phyloP scores from a whole-genome alignment of 2,797 vertebrate species.

The Hipposideros larvatus region DNA sequence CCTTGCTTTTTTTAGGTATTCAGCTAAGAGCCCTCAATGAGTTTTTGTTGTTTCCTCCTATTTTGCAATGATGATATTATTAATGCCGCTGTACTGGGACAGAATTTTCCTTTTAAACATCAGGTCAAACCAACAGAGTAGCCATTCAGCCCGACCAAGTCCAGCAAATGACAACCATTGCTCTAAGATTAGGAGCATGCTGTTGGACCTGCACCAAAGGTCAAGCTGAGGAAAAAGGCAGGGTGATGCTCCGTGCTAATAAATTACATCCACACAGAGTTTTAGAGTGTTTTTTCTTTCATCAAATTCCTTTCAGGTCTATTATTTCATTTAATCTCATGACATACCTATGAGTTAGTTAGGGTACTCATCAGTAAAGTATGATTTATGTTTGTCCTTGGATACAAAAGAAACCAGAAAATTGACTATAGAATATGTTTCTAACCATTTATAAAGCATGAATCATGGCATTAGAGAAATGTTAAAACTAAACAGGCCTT shows the following conservation, averaged over 20 bases:
- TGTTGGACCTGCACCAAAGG: not conserved
- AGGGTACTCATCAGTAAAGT: not conserved
- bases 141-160: not conserved
- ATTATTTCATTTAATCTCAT: conserved; percentile 35
- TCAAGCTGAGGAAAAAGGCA: not conserved
- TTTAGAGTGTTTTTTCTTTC: not conserved
- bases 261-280: not conserved
- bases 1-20: not conserved
- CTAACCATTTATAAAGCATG: not conserved
- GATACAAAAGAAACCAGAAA: not conserved
- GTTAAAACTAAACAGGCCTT: not conserved
- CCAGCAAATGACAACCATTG: not conserved
- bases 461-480: conserved; percentile 28
- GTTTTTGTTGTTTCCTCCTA: not conserved
- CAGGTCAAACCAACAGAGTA: not conserved
- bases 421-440: not conserved
- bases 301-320: not conserved
- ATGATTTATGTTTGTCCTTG: not conserved
- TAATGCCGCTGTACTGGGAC: not conserved
- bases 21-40: not conserved
- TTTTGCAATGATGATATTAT: not conserved
- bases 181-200: not conserved
- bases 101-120: conserved; percentile 52
- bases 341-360: not conserved
- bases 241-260: not conserved